These are phyloP conservation scores for Mamestra configurata DNA, from an alignment of 1,140 invertebrate species.

Conservation along the genomic window DNA sequence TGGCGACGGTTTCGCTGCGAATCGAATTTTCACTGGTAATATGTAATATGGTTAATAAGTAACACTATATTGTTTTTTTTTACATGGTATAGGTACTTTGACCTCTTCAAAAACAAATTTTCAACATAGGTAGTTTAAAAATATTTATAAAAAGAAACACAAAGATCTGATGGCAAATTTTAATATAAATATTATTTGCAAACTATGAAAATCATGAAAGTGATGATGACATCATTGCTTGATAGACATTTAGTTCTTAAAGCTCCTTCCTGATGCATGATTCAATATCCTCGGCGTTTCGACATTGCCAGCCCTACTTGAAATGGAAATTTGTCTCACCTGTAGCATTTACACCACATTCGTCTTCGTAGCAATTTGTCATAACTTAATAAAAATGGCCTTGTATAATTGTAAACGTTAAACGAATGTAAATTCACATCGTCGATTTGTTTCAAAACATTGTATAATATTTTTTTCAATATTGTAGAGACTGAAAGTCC, in stretches of 20 bases:
- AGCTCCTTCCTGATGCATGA: not conserved
- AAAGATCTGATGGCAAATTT: not conserved
- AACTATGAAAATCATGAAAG: too few relatives aligned
- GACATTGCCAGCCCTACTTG: constrained; percentile 56
- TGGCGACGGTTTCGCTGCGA: not conserved
- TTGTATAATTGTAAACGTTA: constrained; percentile 81
- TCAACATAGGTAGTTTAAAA: too few relatives aligned
- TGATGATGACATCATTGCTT: too few relatives aligned
- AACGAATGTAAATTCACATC: constrained; percentile 76
- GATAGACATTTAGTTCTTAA: not conserved
- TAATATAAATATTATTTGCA: not conserved
- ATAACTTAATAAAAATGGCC: constrained; percentile 70
- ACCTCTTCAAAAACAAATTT: too few relatives aligned
- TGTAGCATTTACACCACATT: constrained; percentile 56
- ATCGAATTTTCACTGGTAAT: not conserved
- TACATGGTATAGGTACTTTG: too few relatives aligned
- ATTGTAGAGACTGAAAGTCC: constrained; percentile 87
- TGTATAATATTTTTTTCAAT: constrained; percentile 80
- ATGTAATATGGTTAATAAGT: too few relatives aligned
- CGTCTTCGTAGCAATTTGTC: constrained; percentile 58
- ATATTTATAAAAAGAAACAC: too few relatives aligned
- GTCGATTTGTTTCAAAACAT: constrained; percentile 72
- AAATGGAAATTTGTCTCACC: constrained; percentile 42
- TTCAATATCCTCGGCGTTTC: not conserved
- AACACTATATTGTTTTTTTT: too few relatives aligned